Conservation (phyloP, 2,888 invertebrate species). For the Dryadula phaetusa region DNA sequence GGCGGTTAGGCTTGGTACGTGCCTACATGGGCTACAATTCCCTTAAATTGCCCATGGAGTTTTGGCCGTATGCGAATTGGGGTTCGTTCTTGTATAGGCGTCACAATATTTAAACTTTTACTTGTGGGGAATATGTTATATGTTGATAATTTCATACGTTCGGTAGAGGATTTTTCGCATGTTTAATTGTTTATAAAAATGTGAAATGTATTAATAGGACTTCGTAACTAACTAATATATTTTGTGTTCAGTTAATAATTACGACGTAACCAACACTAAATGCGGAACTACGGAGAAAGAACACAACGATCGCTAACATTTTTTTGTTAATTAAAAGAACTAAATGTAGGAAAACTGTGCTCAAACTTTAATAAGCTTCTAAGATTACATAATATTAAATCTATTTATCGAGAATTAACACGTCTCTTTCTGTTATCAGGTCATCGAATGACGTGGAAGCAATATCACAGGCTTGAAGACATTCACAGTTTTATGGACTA, state of each 20-base stretch:
- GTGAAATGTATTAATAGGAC: background rate
- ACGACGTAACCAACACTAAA: background rate
- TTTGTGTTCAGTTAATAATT: background rate
- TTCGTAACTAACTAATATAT: conserved; percentile 33
- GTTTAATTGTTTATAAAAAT: conserved; percentile 17
- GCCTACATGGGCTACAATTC: conserved; percentile 83
- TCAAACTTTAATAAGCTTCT: background rate
- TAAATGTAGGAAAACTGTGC: background rate
- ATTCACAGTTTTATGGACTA: conserved; percentile 92
- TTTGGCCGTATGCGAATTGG: conserved; percentile 86
- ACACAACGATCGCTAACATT: background rate
- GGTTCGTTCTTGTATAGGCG: conserved; percentile 81
- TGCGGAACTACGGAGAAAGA: background rate
- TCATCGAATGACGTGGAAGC: conserved; percentile 89
- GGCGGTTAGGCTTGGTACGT: conserved; percentile 71
- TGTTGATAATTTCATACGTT: conserved; percentile 49
- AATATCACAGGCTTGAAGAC: conserved; percentile 90
- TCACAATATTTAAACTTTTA: conserved; percentile 44
- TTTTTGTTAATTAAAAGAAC: background rate
- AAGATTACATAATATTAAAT: background rate
- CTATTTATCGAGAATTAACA: background rate
- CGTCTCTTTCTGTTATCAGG: conserved; percentile 56
- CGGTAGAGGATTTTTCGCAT: conserved; percentile 39
- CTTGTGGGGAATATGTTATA: conserved; percentile 10
- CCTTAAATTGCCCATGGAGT: conserved; percentile 82